Evolutionary conservation across 35 echinoderm and acorn worm species (phyloP), one percentile per base, ranked within the genome.

Genomic region (Heliocidaris tuberculata): DNA sequence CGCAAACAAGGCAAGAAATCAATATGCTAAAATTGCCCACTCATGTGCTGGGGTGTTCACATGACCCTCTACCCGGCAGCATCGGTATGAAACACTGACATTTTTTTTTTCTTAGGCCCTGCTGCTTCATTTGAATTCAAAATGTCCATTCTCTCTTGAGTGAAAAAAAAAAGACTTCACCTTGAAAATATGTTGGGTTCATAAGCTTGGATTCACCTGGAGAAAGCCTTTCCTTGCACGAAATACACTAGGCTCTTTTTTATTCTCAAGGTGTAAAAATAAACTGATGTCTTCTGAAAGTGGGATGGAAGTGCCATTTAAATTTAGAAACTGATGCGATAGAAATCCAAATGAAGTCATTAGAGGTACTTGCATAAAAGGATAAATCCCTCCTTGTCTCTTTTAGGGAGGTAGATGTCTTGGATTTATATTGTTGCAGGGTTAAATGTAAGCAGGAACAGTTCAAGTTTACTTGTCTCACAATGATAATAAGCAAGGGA

Each of bases 1-100:
- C 87, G 32, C 87, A 89, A 89, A 89, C 87, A 89, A 48, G 87
- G 31, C 87, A 5, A 48, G 47, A 89, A 89, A 89, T 89, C 87
- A 48, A 89, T 89, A 89, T 11, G 21, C 87, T 42, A 48, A 48
- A 35, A 89, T 89, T 89, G 87, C 31, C 31, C 87, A 89, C 31
- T 89, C 87, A 89, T 47, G 87, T 89, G 87, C 65, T 7, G 65
- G 6, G 27, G 65, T 78, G 21, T 78, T 78, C 65, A 4, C 7
- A 78, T n/a, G 65, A 78, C 65, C 65, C 21, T 78, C 65, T 19
- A n/a, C 8, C 65, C 27, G 6, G 21, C 27, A 78, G 27, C 65
- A 78, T 78, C 4, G 4, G 2, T 78, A 78, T 78, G 65, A 78
- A 78, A 78, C 65, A 78, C 65, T 78, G 21, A 24, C 65, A n/a